phyloP scores from a whole-genome alignment of 2,797 vertebrate species.

The Psittacula derbiana region DNA sequence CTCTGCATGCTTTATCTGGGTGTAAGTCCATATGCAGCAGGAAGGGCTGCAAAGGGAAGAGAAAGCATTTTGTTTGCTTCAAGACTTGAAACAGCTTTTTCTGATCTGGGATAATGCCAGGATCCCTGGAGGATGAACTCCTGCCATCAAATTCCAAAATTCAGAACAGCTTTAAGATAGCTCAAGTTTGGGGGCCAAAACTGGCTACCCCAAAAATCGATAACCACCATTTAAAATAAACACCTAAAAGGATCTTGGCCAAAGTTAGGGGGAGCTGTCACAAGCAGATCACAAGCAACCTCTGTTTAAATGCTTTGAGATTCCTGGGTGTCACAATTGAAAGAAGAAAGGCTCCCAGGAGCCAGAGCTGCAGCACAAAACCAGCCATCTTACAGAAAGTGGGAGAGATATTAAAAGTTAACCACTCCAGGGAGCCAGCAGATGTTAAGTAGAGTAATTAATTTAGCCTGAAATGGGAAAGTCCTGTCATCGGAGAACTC shows the following conservation, averaged over 20 bases:
- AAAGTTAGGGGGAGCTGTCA: background rate
- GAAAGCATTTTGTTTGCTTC: background rate
- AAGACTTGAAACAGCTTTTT: background rate
- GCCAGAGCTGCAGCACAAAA: background rate
- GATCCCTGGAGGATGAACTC: background rate
- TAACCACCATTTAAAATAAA: background rate
- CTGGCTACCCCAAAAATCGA: background rate
- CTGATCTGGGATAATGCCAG: background rate
- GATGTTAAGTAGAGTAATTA: constrained; percentile 27
- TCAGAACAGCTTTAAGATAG: background rate
- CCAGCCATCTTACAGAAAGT: background rate
- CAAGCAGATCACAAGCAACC: background rate
- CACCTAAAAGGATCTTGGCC: background rate
- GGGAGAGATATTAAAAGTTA: constrained; percentile 18
- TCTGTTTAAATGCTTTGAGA: background rate
- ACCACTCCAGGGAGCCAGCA: background rate
- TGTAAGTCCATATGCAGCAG: background rate
- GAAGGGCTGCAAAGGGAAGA: background rate
- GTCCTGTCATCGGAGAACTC: background rate
- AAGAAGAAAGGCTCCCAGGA: constrained; percentile 26
- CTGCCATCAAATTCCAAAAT: background rate
- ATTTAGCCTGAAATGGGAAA: constrained; percentile 34
- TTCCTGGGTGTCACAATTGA: background rate
- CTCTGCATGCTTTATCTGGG: rapidly evolving
- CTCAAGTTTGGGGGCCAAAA: background rate